Percentiles rank a stretch among this genome's conserved stretches.
Conservation (phyloP, 2,113 vertebrate genomes). For the Erpornis zantholeuca region DNA sequence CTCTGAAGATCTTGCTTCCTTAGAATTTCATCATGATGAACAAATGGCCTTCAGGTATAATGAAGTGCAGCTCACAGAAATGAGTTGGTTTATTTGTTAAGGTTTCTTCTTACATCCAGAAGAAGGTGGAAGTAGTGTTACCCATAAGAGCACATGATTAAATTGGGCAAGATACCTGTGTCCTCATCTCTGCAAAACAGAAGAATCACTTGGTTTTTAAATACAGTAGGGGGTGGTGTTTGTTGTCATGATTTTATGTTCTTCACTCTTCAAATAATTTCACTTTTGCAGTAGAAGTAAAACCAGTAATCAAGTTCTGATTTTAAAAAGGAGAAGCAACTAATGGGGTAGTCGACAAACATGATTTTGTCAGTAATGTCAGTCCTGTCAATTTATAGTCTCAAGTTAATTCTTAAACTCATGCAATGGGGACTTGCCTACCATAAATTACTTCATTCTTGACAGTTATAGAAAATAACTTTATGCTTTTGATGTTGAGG, state of each 20-base stretch:
- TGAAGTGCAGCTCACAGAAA: background rate
- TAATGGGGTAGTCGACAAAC: background rate
- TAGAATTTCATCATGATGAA: background rate
- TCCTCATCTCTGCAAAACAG: background rate
- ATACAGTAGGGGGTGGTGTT: background rate
- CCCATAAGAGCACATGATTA: background rate
- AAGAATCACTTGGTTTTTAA: background rate
- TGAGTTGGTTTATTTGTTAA: background rate
- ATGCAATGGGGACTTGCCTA: background rate
- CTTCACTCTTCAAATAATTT: background rate
- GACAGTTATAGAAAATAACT: background rate
- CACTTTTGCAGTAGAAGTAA: background rate
- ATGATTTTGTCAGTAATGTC: background rate
- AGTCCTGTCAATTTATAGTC: background rate
- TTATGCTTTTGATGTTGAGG: background rate
- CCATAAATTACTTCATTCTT: background rate
- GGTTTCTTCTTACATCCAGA: background rate
- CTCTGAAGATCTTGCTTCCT: background rate
- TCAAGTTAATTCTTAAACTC: fast-evolving
- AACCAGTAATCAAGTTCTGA: background rate
- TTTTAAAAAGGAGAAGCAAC: background rate
- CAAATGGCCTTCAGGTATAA: background rate
- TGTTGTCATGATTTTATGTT: background rate
- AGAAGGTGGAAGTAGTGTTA: background rate
- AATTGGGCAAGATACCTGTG: background rate